Evolutionary conservation across 2,113 vertebrate species (phyloP).

Genomic region (Monopterus albus): DNA sequence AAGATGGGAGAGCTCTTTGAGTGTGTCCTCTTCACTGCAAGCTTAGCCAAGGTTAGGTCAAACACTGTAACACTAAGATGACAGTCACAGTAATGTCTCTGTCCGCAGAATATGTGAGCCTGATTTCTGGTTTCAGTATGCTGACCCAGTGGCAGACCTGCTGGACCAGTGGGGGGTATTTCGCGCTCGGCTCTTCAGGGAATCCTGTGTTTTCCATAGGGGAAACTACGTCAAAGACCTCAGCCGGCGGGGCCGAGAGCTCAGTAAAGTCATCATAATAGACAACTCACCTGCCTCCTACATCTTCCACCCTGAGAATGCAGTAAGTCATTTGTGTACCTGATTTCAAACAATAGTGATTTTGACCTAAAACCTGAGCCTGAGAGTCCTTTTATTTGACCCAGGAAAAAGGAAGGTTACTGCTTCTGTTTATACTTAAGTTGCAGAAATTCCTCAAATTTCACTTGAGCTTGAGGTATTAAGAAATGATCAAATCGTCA

Average conservation of each 20-base stretch:
- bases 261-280: slow-evolving; percentile 95
- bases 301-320: slow-evolving; percentile 98
- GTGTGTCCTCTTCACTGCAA: slow-evolving; percentile 97
- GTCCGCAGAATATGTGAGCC: neutral
- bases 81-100: neutral
- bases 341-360: neutral
- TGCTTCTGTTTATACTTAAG: neutral
- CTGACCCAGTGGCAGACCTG: slow-evolving; percentile 96
- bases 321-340: slow-evolving; percentile 82
- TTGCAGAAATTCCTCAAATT: no score
- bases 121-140: slow-evolving; percentile 85
- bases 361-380: neutral
- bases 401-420: no score
- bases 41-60: slow-evolving; percentile 91
- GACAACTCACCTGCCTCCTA: slow-evolving; percentile 99
- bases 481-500: no score
- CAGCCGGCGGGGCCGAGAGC: slow-evolving; percentile 93
- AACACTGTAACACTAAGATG: neutral
- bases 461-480: no score
- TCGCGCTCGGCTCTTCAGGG: slow-evolving; percentile 94
- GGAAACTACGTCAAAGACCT: slow-evolving; percentile 99
- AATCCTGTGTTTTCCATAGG: slow-evolving; percentile 98
- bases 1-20: slow-evolving; percentile 98
- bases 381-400: neutral
- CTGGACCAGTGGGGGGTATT: slow-evolving; percentile 97